Evolutionary conservation across 2,797 vertebrate genomes (phyloP).

Genomic region (Vespertilio murinus): DNA sequence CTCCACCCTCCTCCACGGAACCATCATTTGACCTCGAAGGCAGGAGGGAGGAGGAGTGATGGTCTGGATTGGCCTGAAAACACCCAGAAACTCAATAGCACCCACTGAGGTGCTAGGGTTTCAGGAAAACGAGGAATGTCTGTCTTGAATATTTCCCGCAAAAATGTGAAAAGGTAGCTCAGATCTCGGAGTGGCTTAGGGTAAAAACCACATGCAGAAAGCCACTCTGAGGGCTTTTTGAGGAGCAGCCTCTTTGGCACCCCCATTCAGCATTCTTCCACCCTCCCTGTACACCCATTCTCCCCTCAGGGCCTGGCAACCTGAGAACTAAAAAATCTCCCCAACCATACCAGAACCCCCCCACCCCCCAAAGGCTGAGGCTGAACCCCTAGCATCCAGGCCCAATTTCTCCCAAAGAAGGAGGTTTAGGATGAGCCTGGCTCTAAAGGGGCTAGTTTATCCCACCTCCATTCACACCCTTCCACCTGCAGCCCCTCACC

Average conservation of each 20-base stretch:
- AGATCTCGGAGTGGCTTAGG: background rate
- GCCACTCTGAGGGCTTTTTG: background rate
- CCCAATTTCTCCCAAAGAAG: background rate
- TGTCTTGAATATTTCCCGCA: background rate
- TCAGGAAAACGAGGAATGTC: background rate
- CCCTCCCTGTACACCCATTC: too few species aligned
- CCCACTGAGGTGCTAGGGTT: background rate
- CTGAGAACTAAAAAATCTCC: background rate
- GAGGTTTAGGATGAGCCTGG: background rate
- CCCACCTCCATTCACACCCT: background rate
- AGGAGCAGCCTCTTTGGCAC: background rate
- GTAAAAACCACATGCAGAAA: background rate
- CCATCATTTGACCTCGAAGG: background rate
- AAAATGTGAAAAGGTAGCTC: background rate
- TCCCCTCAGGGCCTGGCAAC: fast-evolving
- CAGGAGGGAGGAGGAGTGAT: background rate
- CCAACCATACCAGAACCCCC: background rate
- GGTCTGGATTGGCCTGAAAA: background rate
- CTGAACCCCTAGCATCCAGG: background rate
- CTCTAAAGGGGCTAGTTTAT: background rate
- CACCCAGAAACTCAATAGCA: background rate
- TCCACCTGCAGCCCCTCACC: background rate
- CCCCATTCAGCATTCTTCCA: background rate
- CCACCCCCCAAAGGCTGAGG: background rate
- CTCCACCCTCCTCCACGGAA: too few species aligned